Base-by-base conservation (phyloP, 2,888 invertebrate genomes). In the Stenurella melanura region DNA sequence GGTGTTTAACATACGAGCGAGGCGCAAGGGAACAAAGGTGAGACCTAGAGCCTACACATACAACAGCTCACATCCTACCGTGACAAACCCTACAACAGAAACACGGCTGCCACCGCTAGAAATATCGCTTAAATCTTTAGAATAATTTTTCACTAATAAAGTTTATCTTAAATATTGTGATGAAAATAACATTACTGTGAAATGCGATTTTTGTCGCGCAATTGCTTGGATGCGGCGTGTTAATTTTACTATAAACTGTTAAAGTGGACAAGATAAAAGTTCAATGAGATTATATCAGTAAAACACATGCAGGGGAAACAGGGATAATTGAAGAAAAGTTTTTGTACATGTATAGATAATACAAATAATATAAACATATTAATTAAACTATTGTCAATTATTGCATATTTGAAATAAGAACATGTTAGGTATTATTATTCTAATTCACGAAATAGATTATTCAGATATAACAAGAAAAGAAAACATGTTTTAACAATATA, bases 1-100 rank as follows among this genome's bases (percentile, higher is more conserved):
- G 0, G 92, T 93, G 17, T 97, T 96, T 88, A 96, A 96, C 89
- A 95, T 96, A 82, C 90, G 94, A 19, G 91, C 92, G 87, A 88
- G 91, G 21, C 82, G 87, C 73, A 84, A 82, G 42, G 84, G 81
- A 69, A 83, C 80, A 54, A 89, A 89, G 88, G 90, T 90, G 87
- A 89, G 89, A 82, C 87, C 87, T n/a, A 86, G 89, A 83, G 82
- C 86, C 77, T 83, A 85, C 79, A 88, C 86, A n/a, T 74, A 86
- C 71, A 85, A 83, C 78, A 82, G 81, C 77, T 61, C 82, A 61
- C 75, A 81, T 9, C 56, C 77, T 78, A 75, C 78, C 21, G 73
- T 75, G 21, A 56, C 73, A 21, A 76, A 78, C 50, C 79, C 72
- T 26, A 82, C 79, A 71, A 79, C 81, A 84, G 91, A 79, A 85